These are phyloP conservation scores for Hemicentrotus pulcherrimus DNA, from an alignment of 35 echinoderm and acorn worm genomes.

Conservation along the genomic window DNA sequence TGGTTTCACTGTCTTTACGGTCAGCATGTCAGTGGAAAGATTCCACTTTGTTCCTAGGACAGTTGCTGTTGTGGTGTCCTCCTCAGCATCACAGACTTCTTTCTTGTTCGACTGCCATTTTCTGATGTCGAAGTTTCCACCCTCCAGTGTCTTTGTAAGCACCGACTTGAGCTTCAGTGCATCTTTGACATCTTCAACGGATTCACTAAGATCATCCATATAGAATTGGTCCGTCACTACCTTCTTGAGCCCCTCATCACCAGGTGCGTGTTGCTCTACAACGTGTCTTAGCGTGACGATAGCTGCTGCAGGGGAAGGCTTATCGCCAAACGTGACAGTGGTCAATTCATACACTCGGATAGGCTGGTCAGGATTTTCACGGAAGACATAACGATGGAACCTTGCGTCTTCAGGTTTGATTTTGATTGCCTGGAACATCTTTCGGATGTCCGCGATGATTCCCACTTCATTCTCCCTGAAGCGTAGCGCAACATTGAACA, in stretches of 20 bases:
- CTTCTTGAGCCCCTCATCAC: conserved; percentile 57
- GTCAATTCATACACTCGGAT: conserved; percentile 11
- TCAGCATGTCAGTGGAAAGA: no score
- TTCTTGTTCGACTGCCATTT: conserved; percentile 85
- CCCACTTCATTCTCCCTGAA: conserved; percentile 82
- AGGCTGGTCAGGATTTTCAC: conserved; percentile 44
- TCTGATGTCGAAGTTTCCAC: conserved; percentile 66
- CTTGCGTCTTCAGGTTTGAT: conserved; percentile 65
- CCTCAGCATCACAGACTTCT: no score
- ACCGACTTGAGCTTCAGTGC: conserved; percentile 55
- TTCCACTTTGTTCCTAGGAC: no score
- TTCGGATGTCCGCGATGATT: conserved; percentile 74
- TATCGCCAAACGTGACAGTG: conserved; percentile 71
- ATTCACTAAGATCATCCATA: conserved; percentile 60
- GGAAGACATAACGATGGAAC: conserved; percentile 69
- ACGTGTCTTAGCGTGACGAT: conserved; percentile 71
- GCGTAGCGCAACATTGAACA: no score
- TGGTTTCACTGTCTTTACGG: no score
- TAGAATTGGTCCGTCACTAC: conserved; percentile 49
- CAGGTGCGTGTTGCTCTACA: conserved; percentile 53
- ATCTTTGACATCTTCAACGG: conserved; percentile 52
- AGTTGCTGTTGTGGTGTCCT: no score
- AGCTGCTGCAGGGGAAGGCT: conserved; percentile 69
- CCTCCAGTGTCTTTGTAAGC: conserved; percentile 58
- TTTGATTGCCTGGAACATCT: conserved; percentile 84